Evolutionary conservation across 2,888 invertebrate species (phyloP).

Genomic region (Hyposoter dolosus): DNA sequence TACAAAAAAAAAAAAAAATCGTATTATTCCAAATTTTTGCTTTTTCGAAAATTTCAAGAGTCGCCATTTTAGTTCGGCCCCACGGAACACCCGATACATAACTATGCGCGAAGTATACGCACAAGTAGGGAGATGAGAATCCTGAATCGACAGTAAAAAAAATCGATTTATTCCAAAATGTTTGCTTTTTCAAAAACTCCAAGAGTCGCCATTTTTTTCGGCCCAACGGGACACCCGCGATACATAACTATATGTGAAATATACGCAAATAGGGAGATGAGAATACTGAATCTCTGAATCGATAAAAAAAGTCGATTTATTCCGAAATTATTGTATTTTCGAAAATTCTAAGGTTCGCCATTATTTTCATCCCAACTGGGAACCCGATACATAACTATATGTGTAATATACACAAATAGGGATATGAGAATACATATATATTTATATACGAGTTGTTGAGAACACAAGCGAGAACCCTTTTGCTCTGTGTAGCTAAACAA

Average conservation of each 20-base stretch:
- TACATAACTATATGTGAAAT: not conserved
- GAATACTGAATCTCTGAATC: not conserved
- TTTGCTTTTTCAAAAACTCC: not conserved
- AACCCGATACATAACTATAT: not conserved
- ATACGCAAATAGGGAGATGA: not conserved
- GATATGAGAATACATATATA: not conserved
- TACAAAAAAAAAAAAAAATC: not conserved
- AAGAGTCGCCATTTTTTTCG: not conserved
- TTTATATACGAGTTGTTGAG: conserved; percentile 9
- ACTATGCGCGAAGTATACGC: not conserved
- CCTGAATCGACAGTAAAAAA: not conserved
- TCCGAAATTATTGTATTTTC: not conserved
- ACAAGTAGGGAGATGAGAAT: not conserved
- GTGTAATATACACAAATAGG: not conserved
- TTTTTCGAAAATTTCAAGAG: not conserved
- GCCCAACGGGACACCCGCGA: not conserved
- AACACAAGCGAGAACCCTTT: conserved; percentile 14
- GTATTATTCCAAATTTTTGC: not conserved
- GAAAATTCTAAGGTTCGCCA: not conserved
- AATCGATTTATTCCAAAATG: not conserved
- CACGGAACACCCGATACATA: not conserved
- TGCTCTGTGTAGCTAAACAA: conserved; percentile 36
- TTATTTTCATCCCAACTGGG: not conserved
- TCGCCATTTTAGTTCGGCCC: not conserved
- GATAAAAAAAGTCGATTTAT: not conserved